A percentile compares a stretch with the other conserved stretches of the same genome.
phyloP scores from a whole-genome alignment of 23 tunicate species.

The Styela clava region DNA sequence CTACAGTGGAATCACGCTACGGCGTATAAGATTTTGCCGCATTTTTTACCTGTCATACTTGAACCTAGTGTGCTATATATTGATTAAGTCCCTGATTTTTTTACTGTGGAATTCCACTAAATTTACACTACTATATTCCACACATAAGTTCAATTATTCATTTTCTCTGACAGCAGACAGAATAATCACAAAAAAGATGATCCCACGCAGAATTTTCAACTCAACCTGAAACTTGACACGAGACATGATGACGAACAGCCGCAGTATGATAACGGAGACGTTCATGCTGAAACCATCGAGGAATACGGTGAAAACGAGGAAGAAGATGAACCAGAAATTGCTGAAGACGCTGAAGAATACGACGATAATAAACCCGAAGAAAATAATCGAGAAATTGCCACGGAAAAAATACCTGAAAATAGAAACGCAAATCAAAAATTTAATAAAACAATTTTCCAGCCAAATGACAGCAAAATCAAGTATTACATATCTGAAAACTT shows the following conservation, averaged over 20 bases:
- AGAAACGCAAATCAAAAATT: background rate
- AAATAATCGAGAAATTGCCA: background rate
- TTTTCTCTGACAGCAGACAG: background rate
- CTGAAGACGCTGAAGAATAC: background rate
- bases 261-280: background rate
- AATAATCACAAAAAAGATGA: background rate
- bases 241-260: background rate
- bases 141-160: too few species aligned
- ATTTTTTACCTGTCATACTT: too few species aligned
- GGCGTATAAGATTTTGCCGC: too few species aligned
- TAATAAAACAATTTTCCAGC: background rate
- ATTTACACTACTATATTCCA: too few species aligned
- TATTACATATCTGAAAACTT: background rate
- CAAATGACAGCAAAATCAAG: background rate
- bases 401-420: background rate
- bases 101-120: too few species aligned
- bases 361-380: background rate
- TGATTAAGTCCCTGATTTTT: too few species aligned
- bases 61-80: too few species aligned
- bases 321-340: slow-evolving; percentile 3
- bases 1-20: too few species aligned
- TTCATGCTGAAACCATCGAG: background rate
- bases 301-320: slow-evolving; percentile 16
- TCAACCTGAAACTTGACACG: background rate
- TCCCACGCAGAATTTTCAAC: background rate